Evolutionary conservation across 2,113 vertebrate genomes (phyloP).

Genomic region (Rhineura floridana): DNA sequence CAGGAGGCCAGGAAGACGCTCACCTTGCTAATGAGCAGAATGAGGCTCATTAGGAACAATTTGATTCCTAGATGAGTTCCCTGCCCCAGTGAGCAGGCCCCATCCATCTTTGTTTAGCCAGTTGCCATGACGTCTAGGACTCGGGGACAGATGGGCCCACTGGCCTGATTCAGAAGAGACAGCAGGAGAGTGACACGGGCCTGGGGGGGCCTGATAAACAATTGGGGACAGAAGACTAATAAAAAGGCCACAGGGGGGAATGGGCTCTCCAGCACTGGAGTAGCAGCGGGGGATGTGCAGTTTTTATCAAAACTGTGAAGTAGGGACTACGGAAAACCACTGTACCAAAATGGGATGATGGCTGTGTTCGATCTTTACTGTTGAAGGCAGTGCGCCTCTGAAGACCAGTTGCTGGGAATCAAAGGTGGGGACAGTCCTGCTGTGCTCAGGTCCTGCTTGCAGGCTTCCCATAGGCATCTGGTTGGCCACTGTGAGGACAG

Average conservation of each 20-base stretch:
- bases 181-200: background rate
- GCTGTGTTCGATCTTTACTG: background rate
- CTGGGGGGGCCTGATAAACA: background rate
- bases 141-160: background rate
- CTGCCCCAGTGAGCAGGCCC: constrained; percentile 1
- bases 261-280: background rate
- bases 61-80: background rate
- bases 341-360: background rate
- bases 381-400: no score
- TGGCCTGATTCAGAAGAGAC: background rate
- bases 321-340: background rate
- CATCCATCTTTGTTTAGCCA: background rate
- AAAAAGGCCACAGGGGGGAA: background rate
- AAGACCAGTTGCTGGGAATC: no score
- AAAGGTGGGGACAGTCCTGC: no score
- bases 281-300: background rate
- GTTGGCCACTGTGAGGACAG: no score
- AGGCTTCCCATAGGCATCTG: no score
- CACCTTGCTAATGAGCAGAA: constrained; percentile 16
- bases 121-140: background rate
- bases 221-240: background rate
- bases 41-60: constrained; percentile 25
- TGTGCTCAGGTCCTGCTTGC: no score
- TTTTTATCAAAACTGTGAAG: background rate
- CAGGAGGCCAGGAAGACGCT: background rate